Conservation (phyloP, 2,113 vertebrate species). For the Hystrix brachyura region DNA sequence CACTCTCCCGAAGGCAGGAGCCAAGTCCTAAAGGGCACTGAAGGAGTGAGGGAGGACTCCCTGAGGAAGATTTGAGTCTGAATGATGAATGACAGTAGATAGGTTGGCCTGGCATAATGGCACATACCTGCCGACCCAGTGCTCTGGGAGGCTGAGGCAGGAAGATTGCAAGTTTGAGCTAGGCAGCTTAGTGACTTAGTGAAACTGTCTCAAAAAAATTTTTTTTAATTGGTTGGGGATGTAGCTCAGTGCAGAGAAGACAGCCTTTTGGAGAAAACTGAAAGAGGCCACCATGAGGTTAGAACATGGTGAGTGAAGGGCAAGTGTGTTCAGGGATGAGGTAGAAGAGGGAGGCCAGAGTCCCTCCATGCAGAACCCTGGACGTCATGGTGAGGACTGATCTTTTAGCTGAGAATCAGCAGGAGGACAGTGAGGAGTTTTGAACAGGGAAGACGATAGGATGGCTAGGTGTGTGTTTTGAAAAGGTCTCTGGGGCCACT, state of each 20-base stretch:
- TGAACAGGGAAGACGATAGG: not conserved
- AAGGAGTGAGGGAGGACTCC: not conserved
- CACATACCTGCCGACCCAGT: not conserved
- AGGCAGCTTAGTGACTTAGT: not conserved
- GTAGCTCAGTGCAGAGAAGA: not conserved
- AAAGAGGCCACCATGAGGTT: not conserved
- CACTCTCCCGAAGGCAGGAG: not conserved
- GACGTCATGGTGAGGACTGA: not conserved
- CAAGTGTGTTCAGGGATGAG: not conserved
- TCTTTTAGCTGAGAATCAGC: not conserved
- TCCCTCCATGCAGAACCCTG: not conserved
- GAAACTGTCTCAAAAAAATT: not conserved
- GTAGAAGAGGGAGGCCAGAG: not conserved
- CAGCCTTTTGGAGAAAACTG: not conserved
- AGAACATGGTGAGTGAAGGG: not conserved
- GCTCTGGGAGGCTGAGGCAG: not conserved
- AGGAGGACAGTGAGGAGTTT: not conserved
- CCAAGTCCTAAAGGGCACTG: not conserved
- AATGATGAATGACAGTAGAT: not conserved
- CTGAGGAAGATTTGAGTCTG: not conserved
- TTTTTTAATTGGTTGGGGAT: not conserved
- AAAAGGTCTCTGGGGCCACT: not conserved
- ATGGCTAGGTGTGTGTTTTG: slow-evolving; percentile 13
- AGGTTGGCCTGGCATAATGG: not conserved
- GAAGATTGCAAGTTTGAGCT: not conserved